Evolutionary conservation across 2,113 vertebrate genomes (phyloP).

Genomic region (Plecotus auritus): DNA sequence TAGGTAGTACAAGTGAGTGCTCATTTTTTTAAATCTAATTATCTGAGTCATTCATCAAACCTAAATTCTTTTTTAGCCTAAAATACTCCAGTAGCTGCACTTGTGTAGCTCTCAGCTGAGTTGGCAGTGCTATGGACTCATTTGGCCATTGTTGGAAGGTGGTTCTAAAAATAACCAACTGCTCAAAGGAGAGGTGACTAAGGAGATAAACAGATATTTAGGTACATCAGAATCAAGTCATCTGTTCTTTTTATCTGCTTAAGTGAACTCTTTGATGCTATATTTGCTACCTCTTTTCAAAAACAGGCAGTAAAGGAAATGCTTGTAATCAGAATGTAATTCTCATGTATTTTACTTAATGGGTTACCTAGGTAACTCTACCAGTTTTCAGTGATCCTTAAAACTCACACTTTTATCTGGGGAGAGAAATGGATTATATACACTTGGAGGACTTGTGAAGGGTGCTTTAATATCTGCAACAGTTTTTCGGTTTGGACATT

Average conservation of each 20-base stretch:
- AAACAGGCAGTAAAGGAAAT: slow-evolving; percentile 45
- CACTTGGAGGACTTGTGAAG: not conserved
- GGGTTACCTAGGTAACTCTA: slow-evolving; percentile 58
- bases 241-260: slow-evolving; percentile 22
- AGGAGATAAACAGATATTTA: slow-evolving; percentile 37
- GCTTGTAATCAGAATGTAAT: slow-evolving; percentile 45
- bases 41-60: not conserved
- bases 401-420: slow-evolving; percentile 38
- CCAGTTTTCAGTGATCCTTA: slow-evolving; percentile 32
- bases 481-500: not conserved
- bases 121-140: slow-evolving; percentile 9
- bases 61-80: not conserved
- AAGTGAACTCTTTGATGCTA: slow-evolving; percentile 41
- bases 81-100: not conserved
- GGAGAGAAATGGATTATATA: slow-evolving; percentile 4
- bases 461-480: not conserved
- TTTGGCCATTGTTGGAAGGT: not conserved
- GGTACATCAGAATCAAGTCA: slow-evolving; percentile 17
- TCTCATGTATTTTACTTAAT: slow-evolving; percentile 51
- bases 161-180: slow-evolving; percentile 56
- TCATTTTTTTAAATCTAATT: not conserved
- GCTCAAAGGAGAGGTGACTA: slow-evolving; percentile 21
- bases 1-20: not conserved
- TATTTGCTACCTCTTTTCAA: slow-evolving; percentile 43
- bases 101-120: not conserved